Base-by-base conservation (phyloP, 2,888 invertebrate species). In the Platycheirus albimanus region DNA sequence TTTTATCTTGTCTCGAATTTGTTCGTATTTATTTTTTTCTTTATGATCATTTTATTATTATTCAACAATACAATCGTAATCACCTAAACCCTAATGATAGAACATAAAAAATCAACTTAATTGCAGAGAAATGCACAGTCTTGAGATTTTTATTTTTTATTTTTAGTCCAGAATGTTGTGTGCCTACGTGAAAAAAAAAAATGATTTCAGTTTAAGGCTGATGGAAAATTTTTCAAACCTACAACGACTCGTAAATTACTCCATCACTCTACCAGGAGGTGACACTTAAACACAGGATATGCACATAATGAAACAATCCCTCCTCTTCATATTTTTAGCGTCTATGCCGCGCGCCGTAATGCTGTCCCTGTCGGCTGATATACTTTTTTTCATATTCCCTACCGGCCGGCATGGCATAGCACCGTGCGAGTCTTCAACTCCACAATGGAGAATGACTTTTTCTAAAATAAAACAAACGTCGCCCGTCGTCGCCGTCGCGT, bases 201-300 rank as follows among this genome's bases (percentile, higher is more conserved):
- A 41, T n/a, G n/a, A n/a, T 38, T 51, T 15, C 24, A 66, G 49
- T 64, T 36, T 49, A 54, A 54, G 33, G 8, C n/a, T 54, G 43
- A 11, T 28, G 47, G 38, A 63, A 33, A 6, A 17, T 43, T 61
- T 45, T 36, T 54, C 11, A 33, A 79, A 17, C 69, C 69, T 69
- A 74, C 63, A 69, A 24, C 63, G 69, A 28, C 54, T 75, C 75
- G 63, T 80, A 80, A 80, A 80, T 79, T 79, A 79, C 69, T 79
- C 79, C 74, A 67, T 80, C 74, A 75, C 15, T 69, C 24, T 41
- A 56, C 52, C 41, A 69, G 43, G 75, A 80, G 69, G 79, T 75
- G 79, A 80, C 79, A 80, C 75, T 80, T 70, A 70, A 81, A 81
- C 58, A 81, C 76, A 71, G 76, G 76, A 71, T 81, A 76, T 76